Base-by-base conservation (phyloP, 2,113 vertebrate genomes). In the Melospiza melodia region DNA sequence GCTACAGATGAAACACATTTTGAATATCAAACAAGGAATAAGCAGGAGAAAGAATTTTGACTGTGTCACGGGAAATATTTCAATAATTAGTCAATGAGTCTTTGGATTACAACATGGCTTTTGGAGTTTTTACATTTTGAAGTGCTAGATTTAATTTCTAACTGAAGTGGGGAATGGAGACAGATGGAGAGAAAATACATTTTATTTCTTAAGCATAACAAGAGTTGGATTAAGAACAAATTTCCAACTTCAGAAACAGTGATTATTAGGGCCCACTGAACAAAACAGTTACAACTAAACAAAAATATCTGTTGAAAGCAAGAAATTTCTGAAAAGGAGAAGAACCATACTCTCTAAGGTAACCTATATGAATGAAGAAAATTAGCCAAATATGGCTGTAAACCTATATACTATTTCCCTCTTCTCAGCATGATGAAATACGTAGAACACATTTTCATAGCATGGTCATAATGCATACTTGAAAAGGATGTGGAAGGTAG, bases 11-110 rank as follows among this genome's bases (percentile, higher is more conserved):
- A 89, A 95, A 80, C 6, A 31, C 7, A 59, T 86, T 93, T 90
- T 80, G 20, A 93, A 39, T 89, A 83, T 73, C 72, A 91, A 80
- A 94, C n/a, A 71, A 43, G 80, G 39, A 94, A 69, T 41, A 93
- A 76, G 23, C 15, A 73, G 41, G 12, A 96, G 46, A 87, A 89
- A 78, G 16, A 84, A 89, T 77, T 86, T 52, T 73, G 5, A 84
- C 59, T 73, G 73, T 68, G 44, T 73, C 52, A 35, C 5, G 6
- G 51, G 37, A 85, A 92, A 75, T 17, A 49, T 69, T 84, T 44
- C 41, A 77, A 44, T 57, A 84, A 90, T 75, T 74, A 84, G 49
- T 81, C 69, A 90, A 66, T 54, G 39, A 71, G 15, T 22, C 57
- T 77, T 77, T 82, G 78, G 57, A 82, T 82, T 79, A 51, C 27